Evolutionary conservation across 1,140 invertebrate species (phyloP), one percentile per base, ranked within the genome.

Genomic region (Drosophila albomicans): DNA sequence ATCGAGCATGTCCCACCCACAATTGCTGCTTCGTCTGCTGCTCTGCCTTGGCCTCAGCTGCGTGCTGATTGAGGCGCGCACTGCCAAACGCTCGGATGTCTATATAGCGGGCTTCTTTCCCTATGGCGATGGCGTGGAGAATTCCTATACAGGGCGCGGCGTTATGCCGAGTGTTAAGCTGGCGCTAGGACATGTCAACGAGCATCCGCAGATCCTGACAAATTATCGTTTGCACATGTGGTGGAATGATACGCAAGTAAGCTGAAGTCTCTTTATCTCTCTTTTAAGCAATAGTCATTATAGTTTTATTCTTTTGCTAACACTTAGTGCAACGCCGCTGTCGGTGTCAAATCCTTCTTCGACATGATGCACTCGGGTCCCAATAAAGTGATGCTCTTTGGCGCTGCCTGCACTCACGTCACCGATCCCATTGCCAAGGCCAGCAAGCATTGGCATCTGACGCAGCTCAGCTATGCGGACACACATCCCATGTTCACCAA

Each of bases 351-450:
- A 93, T 96, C 98, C 1, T 99, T 99, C 92, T 99, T 99, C 93
- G 98, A 99, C 93, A 98, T 99, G 97, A 98, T 99, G 96, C 96
- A 98, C 94, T 96, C 96, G 91, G 95, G 95, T 3, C 96, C 98
- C 5, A 94, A 96, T 85, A 99, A 99, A 93, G 94, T 99, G 75
- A 98, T 99, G 95, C 94, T 99, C 58, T 99, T 99, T 91, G 99
- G 99, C 0, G 98, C 97, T 10, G 97, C 98, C 2, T 99, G 99
- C 93, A 99, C 97, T 1, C 96, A 98, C 86, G 98, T 99, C 15
- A 99, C 98, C 0, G 98, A 99, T 93, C 98, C 98, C 48, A 98
- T 99, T 77, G 98, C 98, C 10, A 99, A 99, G 94, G 98, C 98
- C 3, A 97, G 98, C 41, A 98, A 98, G 89, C 98, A 98, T 92